Evolutionary conservation across 92 coral and sea anemone genomes (phyloP).

Genomic region (Actinernus sp.): DNA sequence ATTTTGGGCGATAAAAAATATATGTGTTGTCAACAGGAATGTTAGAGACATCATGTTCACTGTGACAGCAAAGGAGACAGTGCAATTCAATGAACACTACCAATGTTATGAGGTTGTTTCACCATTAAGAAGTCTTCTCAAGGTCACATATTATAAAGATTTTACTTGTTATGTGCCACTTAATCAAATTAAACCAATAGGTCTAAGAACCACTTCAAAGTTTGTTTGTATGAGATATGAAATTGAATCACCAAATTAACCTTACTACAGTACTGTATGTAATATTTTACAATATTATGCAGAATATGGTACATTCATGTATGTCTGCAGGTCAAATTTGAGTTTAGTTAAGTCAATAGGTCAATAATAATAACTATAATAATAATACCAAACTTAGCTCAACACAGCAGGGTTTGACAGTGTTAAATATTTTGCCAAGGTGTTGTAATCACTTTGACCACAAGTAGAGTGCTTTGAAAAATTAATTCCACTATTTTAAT

Average conservation of each 20-base stretch:
- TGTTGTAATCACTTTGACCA: no score
- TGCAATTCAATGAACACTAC: conserved; percentile 53
- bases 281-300: no score
- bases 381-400: no score
- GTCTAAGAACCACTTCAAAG: conserved; percentile 34
- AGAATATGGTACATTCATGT: no score
- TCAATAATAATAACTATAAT: no score
- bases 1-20: conserved; percentile 52
- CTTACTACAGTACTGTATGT: no score
- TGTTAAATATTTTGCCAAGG: no score
- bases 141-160: conserved; percentile 35
- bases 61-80: conserved; percentile 41
- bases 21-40: conserved; percentile 38
- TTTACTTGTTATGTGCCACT: conserved; percentile 63
- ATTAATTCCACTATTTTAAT: no score
- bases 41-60: conserved; percentile 50
- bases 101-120: conserved; percentile 60
- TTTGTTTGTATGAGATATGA: conserved; percentile 58
- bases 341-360: no score
- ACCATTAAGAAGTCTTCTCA: conserved; percentile 26
- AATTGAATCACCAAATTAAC: conserved; percentile 37
- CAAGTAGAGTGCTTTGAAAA: no score
- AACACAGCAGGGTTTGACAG: no score
- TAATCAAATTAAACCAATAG: conserved; percentile 49
- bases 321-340: no score